phyloP scores from a whole-genome alignment of 2,797 vertebrate species.

The Adelosebastes latens region DNA sequence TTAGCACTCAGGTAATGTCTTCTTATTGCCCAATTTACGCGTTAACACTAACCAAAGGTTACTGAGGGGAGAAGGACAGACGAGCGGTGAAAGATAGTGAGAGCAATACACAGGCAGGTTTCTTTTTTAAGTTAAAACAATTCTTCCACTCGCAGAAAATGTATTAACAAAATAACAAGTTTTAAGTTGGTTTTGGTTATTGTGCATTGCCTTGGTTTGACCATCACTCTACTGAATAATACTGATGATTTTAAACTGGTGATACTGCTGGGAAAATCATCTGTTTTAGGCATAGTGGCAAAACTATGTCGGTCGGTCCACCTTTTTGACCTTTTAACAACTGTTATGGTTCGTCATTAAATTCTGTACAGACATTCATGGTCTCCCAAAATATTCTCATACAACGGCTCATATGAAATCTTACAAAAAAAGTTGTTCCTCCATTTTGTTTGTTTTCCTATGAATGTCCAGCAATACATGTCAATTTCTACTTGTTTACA shows the following conservation, averaged over 20 bases:
- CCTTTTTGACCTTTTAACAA: not conserved
- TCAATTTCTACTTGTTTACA: too few species aligned
- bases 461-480: too few species aligned
- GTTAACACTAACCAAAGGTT: conserved; percentile 58
- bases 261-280: not conserved
- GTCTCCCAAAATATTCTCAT: not conserved
- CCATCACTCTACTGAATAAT: not conserved
- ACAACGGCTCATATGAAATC: too few species aligned
- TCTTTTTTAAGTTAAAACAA: not conserved
- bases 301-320: not conserved
- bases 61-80: not conserved
- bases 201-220: not conserved
- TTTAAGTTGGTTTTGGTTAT: not conserved
- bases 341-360: too few species aligned
- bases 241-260: not conserved
- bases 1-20: conserved; percentile 56
- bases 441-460: too few species aligned
- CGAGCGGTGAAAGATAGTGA: not conserved
- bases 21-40: conserved; percentile 57
- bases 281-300: not conserved
- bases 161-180: not conserved
- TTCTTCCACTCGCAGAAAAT: not conserved
- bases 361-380: not conserved
- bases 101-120: not conserved
- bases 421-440: too few species aligned